Percentiles rank a stretch among this genome's conserved stretches.
phyloP scores from a whole-genome alignment of 1,140 invertebrate species.

The Ephestia elutella region DNA sequence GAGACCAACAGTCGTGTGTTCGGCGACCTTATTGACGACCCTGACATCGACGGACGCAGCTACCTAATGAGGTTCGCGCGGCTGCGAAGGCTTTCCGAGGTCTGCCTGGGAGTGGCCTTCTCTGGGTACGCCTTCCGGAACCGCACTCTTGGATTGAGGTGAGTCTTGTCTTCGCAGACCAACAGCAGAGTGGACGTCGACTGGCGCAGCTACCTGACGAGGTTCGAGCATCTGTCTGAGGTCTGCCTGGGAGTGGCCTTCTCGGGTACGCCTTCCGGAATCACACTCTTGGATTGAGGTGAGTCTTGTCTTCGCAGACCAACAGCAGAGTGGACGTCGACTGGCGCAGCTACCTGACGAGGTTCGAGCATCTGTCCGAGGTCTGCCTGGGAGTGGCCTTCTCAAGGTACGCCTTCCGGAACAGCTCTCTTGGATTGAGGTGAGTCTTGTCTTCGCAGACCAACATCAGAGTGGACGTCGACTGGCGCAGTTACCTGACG shows the following conservation, averaged over 20 bases:
- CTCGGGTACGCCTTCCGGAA: no score
- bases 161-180: not conserved
- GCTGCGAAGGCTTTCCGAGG: conserved; percentile 51
- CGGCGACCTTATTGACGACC: conserved; percentile 35
- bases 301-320: conserved; percentile 24
- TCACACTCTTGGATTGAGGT: conserved; percentile 60
- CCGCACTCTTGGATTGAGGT: conserved; percentile 60
- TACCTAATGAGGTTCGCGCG: conserved; percentile 57
- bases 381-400: conserved; percentile 62
- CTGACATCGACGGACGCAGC: conserved; percentile 40
- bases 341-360: conserved; percentile 49
- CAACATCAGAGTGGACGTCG: no score
- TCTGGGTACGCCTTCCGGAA: conserved; percentile 61
- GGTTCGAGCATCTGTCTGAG: no score
- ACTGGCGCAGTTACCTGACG: no score
- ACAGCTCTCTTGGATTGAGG: conserved; percentile 60
- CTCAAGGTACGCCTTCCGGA: conserved; percentile 57
- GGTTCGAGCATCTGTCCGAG: conserved; percentile 53
- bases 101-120: conserved; percentile 59
- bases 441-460: conserved; percentile 10
- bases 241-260: no score
- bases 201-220: no score
- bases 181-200: no score
- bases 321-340: conserved; percentile 48
- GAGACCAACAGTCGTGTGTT: conserved; percentile 56